These are phyloP conservation scores for Chaetodon trifasciatus DNA, from an alignment of 2,797 vertebrate species.

Conservation along the genomic window DNA sequence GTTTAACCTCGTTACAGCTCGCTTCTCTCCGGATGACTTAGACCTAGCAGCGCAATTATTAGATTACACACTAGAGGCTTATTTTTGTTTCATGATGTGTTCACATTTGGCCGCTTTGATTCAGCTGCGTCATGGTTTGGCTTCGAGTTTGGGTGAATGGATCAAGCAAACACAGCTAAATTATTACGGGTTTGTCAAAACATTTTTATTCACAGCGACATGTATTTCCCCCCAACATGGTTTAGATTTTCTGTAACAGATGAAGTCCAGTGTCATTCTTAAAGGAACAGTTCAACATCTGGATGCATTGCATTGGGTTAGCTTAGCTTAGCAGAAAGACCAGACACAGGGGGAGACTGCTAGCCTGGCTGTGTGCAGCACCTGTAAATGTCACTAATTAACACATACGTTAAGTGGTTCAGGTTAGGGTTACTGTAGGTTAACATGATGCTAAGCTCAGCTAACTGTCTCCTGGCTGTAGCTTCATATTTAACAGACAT, in stretches of 20 bases:
- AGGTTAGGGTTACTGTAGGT: not conserved
- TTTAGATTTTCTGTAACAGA: not conserved
- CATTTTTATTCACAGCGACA: not conserved
- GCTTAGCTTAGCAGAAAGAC: not conserved
- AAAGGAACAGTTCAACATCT: not conserved
- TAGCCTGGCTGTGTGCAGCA: no score
- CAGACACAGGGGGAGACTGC: not conserved
- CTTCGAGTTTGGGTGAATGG: not conserved
- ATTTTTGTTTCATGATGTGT: constrained; percentile 3
- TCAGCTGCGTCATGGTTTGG: not conserved
- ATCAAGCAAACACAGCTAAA: not conserved
- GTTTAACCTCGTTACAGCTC: constrained; percentile 49
- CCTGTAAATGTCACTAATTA: no score
- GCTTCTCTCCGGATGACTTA: constrained; percentile 2
- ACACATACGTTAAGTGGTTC: not conserved
- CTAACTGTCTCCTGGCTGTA: not conserved
- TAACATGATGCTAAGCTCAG: not conserved
- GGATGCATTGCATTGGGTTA: not conserved
- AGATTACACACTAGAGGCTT: constrained; percentile 17
- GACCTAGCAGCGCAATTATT: constrained; percentile 10
- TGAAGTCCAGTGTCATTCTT: not conserved
- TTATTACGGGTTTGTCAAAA: not conserved
- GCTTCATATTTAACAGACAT: not conserved
- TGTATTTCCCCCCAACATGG: not conserved
- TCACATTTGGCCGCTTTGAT: constrained; percentile 12